Evolutionary conservation across 23 tunicate species (phyloP), one percentile per base, ranked within the genome.

Genomic region (Halocynthia roretzi): DNA sequence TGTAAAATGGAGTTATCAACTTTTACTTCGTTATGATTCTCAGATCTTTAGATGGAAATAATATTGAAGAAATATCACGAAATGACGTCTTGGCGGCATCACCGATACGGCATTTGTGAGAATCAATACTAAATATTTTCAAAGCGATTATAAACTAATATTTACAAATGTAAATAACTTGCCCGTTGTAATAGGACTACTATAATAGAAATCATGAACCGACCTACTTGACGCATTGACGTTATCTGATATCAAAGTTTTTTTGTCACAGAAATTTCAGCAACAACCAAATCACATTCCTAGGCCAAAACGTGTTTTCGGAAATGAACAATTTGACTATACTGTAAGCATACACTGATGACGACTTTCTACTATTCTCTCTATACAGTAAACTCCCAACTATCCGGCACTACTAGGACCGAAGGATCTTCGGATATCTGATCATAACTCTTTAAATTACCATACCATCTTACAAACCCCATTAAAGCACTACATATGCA

Each of bases 71-170:
- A 65, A 9, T 77, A 12, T 77, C 82, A 7, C 7, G 53, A 50
- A 50, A 54, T 10, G 72, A 50, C 50, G 12, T 77, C 22, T 64
- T 77, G 19, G 51, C 72, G 50, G 72, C 52, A 0, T 77, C 82
- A 14, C 82, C 82, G 6, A 23, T 77, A 17, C 82, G 66, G 58
- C 82, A 77, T 50, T 44, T 77, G 82, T 77, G 66, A 63, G 82
- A 64, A 57, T 7, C 57, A 55, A 23, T 6, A 63, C 5, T 12
- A 72, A 50, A 11, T n/a, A n/a, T 12, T 12, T 48, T 15, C 8
- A 8, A 20, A 0, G 44, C 44, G 61, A 0, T 8, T 9, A 10
- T 72, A 8, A 52, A 53, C 54, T 51, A 7, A 70, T 31, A 40
- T 8, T 40, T 63, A 8, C 31, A 63, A 9, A 63, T 63, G 48